Conservation (phyloP, 2,888 invertebrate species). For the Lacanobia oleracea region DNA sequence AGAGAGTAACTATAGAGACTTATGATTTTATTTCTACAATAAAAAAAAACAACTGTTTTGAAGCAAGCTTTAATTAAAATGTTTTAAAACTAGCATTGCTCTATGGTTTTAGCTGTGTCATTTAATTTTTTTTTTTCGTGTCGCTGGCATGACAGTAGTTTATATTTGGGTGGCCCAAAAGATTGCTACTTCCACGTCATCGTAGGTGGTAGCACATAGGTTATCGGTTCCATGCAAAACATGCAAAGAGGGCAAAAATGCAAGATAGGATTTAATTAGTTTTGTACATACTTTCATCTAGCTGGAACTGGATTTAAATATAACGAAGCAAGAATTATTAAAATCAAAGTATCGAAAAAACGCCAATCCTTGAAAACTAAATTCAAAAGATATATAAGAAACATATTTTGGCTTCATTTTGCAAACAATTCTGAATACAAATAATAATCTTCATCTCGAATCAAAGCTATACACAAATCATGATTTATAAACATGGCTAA, state of each 20-base stretch:
- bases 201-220: too few relatives aligned
- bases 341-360: too few relatives aligned
- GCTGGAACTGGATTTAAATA: too few relatives aligned
- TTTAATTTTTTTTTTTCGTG: neutral
- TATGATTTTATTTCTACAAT: slow-evolving; percentile 49
- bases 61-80: slow-evolving; percentile 39
- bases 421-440: neutral
- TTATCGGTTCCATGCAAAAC: too few relatives aligned
- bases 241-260: too few relatives aligned
- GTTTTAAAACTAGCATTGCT: neutral
- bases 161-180: too few relatives aligned
- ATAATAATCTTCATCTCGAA: neutral
- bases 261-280: too few relatives aligned
- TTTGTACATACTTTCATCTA: too few relatives aligned
- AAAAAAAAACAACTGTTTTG: slow-evolving; percentile 54
- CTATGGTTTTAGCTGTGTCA: neutral
- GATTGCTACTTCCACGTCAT: too few relatives aligned
- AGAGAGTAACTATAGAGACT: slow-evolving; percentile 20
- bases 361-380: too few relatives aligned
- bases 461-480: neutral
- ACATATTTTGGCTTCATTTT: neutral
- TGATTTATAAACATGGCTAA: slow-evolving; percentile 28
- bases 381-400: neutral
- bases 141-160: too few relatives aligned
- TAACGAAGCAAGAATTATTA: too few relatives aligned